Evolutionary conservation across 1,140 invertebrate species (phyloP).

Genomic region (Thalassaphorura encarpata): DNA sequence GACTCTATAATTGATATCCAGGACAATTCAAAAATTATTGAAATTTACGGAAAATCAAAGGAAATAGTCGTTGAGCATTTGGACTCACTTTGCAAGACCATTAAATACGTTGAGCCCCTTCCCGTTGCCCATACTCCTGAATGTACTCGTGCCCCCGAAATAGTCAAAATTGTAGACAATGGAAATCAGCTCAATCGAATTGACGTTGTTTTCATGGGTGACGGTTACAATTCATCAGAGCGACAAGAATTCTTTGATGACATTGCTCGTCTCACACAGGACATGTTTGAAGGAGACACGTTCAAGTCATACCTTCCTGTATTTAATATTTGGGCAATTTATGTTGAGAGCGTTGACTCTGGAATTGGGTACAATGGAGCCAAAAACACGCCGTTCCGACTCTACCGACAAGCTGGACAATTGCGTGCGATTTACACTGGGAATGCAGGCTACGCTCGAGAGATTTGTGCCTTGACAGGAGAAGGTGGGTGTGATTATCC

Average conservation of each 20-base stretch:
- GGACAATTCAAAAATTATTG: slow-evolving; percentile 9
- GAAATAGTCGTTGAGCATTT: slow-evolving; percentile 5
- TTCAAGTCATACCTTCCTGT: slow-evolving; percentile 22
- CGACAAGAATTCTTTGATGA: slow-evolving; percentile 23
- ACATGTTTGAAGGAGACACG: slow-evolving; percentile 28
- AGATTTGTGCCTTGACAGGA: slow-evolving; percentile 16
- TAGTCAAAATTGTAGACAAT: slow-evolving; percentile 18
- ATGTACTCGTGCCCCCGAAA: background rate
- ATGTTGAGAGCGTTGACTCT: slow-evolving; percentile 21
- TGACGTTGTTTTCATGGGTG: slow-evolving; percentile 31
- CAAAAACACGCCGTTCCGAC: slow-evolving; percentile 19
- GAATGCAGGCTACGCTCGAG: slow-evolving; percentile 10
- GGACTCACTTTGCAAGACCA: slow-evolving; percentile 12
- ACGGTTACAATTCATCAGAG: slow-evolving; percentile 18
- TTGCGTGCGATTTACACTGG: slow-evolving; percentile 21
- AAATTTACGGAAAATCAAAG: slow-evolving; percentile 16
- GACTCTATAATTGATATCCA: background rate
- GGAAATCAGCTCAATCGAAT: slow-evolving; percentile 23
- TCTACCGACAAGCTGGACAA: slow-evolving; percentile 19
- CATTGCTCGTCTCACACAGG: slow-evolving; percentile 12
- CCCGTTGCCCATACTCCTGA: background rate
- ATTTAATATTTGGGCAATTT: slow-evolving; percentile 31
- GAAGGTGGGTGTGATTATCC: slow-evolving; percentile 22
- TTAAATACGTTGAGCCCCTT: background rate
- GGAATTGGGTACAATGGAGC: slow-evolving; percentile 30